A percentile compares a stretch with the other conserved stretches of the same genome.
These are phyloP conservation scores for Phyto melanocephala DNA, from an alignment of 2,888 invertebrate genomes.

Conservation along the genomic window DNA sequence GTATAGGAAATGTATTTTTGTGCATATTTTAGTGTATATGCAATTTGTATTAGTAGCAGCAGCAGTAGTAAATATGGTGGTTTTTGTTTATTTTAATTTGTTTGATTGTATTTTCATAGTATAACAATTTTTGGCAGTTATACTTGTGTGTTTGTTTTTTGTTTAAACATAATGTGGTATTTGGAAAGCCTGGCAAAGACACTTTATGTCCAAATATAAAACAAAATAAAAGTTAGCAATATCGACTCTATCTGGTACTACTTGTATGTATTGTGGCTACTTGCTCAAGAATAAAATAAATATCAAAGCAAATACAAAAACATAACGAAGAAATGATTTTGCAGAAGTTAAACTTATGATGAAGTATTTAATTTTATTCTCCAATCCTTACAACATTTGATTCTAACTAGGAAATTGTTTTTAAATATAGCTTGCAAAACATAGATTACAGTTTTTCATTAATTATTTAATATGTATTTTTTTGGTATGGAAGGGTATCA, in stretches of 20 bases:
- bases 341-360: too few relatives aligned
- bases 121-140: not conserved
- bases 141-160: not conserved
- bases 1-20: not conserved
- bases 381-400: too few relatives aligned
- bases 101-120: constrained; percentile 14
- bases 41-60: not conserved
- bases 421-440: too few relatives aligned
- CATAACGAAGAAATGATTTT: too few relatives aligned
- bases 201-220: not conserved
- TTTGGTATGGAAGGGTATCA: too few relatives aligned
- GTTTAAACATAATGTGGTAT: constrained; percentile 13
- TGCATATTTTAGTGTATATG: not conserved
- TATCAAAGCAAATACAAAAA: constrained; percentile 2
- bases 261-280: too few relatives aligned
- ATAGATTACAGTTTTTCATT: too few relatives aligned
- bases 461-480: too few relatives aligned
- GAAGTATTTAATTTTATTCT: too few relatives aligned
- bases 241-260: not conserved
- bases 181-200: constrained; percentile 23
- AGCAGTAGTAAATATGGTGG: not conserved
- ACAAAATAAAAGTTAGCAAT: not conserved
- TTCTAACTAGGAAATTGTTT: too few relatives aligned
- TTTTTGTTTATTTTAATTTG: not conserved
- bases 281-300: constrained; percentile 29